Percentiles rank a stretch among this genome's conserved stretches.
phyloP scores from a whole-genome alignment of 2,888 invertebrate genomes.

The Argyresthia goedartella region DNA sequence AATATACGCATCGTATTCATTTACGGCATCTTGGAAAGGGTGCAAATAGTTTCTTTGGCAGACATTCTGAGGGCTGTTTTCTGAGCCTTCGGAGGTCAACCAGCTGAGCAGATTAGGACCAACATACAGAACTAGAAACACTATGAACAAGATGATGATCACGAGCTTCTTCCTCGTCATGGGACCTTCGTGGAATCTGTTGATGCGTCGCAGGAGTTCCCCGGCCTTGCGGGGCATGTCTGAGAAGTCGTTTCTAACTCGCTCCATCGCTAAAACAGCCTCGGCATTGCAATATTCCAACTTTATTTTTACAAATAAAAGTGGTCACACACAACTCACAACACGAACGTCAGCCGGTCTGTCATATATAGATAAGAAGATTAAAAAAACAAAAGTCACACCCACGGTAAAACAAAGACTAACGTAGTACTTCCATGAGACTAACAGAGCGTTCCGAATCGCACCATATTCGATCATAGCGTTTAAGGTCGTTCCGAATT shows the following conservation, averaged over 20 bases:
- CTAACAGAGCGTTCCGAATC: too few species aligned
- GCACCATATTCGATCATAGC: too few species aligned
- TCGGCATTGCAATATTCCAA: too few species aligned
- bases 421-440: too few species aligned
- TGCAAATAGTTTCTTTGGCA: constrained; percentile 77
- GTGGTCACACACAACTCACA: too few species aligned
- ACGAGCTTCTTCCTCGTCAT: constrained; percentile 62
- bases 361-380: too few species aligned
- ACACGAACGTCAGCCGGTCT: too few species aligned
- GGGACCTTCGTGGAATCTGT: constrained; percentile 58
- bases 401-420: too few species aligned
- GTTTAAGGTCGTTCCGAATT: too few species aligned
- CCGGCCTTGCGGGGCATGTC: constrained; percentile 60
- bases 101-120: constrained; percentile 75
- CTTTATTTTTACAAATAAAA: too few species aligned
- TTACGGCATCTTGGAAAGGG: constrained; percentile 70
- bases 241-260: constrained; percentile 32
- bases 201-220: constrained; percentile 51
- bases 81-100: constrained; percentile 58
- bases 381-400: too few species aligned
- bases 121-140: constrained; percentile 73
- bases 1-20: constrained; percentile 78
- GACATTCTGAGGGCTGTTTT: constrained; percentile 61
- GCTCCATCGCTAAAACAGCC: constrained; percentile 35
- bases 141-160: constrained; percentile 60